These are phyloP conservation scores for Pluvianellus socialis DNA, from an alignment of 2,113 vertebrate species.

Conservation along the genomic window DNA sequence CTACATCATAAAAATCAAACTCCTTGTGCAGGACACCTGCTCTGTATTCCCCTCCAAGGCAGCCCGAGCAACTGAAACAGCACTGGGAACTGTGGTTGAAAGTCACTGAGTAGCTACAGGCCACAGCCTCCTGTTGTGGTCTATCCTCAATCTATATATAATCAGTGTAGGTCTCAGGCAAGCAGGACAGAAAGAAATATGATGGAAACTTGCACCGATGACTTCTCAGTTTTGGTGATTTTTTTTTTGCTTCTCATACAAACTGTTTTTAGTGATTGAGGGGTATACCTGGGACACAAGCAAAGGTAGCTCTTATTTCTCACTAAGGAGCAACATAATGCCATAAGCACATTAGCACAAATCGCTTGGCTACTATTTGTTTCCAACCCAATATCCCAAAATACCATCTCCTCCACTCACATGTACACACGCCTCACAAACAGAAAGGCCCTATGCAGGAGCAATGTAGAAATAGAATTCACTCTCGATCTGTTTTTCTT, in stretches of 20 bases:
- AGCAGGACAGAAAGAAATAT: neutral
- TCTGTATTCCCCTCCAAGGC: neutral
- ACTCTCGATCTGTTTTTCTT: neutral
- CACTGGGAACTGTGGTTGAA: neutral
- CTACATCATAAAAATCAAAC: neutral
- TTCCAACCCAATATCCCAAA: neutral
- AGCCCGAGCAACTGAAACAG: neutral
- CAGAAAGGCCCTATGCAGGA: neutral
- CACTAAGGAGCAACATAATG: neutral
- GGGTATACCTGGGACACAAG: neutral
- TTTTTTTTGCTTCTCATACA: neutral
- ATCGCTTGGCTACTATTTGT: neutral
- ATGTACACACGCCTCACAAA: neutral
- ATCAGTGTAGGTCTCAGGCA: rapidly evolving
- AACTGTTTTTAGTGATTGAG: neutral
- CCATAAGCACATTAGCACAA: neutral
- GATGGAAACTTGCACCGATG: neutral
- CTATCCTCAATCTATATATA: neutral
- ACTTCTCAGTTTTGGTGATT: neutral
- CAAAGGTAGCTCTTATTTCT: neutral
- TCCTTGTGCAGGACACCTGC: neutral
- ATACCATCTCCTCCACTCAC: neutral
- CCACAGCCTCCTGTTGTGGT: neutral
- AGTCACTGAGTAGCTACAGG: neutral
- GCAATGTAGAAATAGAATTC: neutral